phyloP scores from a whole-genome alignment of 1,140 invertebrate species.

The Aphaenogaster ashmeadi region DNA sequence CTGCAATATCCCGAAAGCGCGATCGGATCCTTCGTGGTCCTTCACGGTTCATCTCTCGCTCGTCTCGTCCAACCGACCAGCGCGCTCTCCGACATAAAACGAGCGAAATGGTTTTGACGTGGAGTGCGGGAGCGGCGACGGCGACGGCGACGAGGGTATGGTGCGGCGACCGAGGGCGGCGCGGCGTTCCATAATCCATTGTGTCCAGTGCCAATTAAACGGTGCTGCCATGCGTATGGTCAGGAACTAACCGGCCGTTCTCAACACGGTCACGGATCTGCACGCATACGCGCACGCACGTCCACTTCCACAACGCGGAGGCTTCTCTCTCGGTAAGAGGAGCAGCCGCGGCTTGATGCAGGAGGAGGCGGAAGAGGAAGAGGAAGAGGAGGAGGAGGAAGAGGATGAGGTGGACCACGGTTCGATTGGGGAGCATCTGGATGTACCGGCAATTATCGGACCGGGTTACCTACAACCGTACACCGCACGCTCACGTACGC shows the following conservation, averaged over 20 bases:
- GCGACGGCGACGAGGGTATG: constrained; percentile 16
- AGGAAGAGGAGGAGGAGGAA: constrained; percentile 43
- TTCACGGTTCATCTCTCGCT: constrained; percentile 54
- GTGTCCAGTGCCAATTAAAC: constrained; percentile 87
- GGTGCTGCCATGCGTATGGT: constrained; percentile 86
- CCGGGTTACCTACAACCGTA: constrained; percentile 79
- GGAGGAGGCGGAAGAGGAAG: constrained; percentile 64
- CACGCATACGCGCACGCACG: constrained; percentile 68
- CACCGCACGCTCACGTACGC: constrained; percentile 45
- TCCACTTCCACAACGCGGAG: constrained; percentile 6
- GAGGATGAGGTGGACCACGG: constrained; percentile 75
- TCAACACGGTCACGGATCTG: constrained; percentile 83
- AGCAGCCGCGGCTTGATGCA: constrained; percentile 13
- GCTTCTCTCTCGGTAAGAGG: constrained; percentile 45
- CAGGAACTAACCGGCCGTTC: constrained; percentile 86
- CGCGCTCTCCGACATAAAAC: constrained; percentile 78
- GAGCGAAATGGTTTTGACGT: constrained; percentile 86
- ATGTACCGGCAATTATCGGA: constrained; percentile 85
- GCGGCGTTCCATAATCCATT: constrained; percentile 86
- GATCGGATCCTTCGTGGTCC: neutral
- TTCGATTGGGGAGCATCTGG: constrained; percentile 87
- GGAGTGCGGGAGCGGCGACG: constrained; percentile 77
- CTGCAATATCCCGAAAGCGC: constrained; percentile 40
- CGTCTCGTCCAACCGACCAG: constrained; percentile 32
- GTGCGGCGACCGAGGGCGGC: constrained; percentile 24